Evolutionary conservation across 2,797 vertebrate genomes (phyloP).

Genomic region (Melanotaenia maccullochi): DNA sequence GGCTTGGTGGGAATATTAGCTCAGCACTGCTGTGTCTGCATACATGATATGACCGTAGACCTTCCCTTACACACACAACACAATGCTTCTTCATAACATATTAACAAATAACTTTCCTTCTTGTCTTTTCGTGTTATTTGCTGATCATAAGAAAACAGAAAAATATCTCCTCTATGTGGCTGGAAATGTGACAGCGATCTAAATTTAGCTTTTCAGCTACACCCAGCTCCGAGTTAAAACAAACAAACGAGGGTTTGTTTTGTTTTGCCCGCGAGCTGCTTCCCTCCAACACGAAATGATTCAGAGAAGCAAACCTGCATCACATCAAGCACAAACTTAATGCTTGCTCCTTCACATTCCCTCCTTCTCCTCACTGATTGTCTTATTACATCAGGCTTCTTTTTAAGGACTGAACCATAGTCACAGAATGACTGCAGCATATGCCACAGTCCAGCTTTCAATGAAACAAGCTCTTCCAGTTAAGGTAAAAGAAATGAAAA

Average conservation of each 20-base stretch:
- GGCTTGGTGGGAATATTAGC: constrained; percentile 2
- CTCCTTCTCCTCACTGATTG: constrained; percentile 3
- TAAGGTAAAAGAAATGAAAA: constrained; percentile 37
- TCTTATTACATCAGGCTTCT: constrained; percentile 24
- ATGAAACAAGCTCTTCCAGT: constrained; percentile 28
- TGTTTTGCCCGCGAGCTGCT: constrained; percentile 11
- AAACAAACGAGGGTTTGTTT: constrained; percentile 4
- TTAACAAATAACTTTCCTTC: background rate
- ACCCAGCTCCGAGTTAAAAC: constrained; percentile 4
- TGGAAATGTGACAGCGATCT: background rate
- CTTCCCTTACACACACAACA: background rate
- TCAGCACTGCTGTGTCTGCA: background rate
- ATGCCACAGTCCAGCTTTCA: constrained; percentile 30
- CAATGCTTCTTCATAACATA: background rate
- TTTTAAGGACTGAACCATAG: constrained; percentile 8
- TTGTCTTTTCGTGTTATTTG: constrained; percentile 1
- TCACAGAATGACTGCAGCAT: constrained; percentile 6
- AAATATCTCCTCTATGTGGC: background rate
- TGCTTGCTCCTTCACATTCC: constrained; percentile 38
- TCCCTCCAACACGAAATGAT: constrained; percentile 20
- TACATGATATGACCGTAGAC: background rate
- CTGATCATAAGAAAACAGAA: background rate
- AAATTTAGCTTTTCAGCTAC: background rate
- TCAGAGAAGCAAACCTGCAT: constrained; percentile 22
- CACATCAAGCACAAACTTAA: constrained; percentile 30